phyloP scores from a whole-genome alignment of 2,888 invertebrate species.

The Spodoptera picta region DNA sequence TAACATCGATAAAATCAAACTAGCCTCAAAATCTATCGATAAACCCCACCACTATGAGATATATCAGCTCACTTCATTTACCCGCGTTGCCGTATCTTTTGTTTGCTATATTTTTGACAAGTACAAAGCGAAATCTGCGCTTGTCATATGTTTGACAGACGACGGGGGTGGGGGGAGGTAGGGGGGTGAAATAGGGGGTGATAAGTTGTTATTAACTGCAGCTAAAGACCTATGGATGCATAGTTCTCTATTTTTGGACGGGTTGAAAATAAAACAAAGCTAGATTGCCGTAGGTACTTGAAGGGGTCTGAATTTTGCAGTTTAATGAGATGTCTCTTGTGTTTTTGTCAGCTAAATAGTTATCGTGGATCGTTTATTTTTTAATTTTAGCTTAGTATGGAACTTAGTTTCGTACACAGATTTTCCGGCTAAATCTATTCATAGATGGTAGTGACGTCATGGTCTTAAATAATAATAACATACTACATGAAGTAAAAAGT shows the following conservation, averaged over 20 bases:
- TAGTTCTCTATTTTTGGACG: constrained; percentile 48
- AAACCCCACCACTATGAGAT: constrained; percentile 77
- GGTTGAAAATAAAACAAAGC: constrained; percentile 23
- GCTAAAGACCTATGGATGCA: constrained; percentile 71
- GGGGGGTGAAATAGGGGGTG: constrained; percentile 65
- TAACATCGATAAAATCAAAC: constrained; percentile 9
- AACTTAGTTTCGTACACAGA: too few relatives aligned
- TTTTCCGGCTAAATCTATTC: too few relatives aligned
- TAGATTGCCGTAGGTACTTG: constrained; percentile 16
- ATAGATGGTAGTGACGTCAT: too few relatives aligned
- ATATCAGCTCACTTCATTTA: constrained; percentile 89
- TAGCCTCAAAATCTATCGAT: constrained; percentile 53
- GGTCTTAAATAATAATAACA: too few relatives aligned
- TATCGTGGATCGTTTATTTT: too few relatives aligned
- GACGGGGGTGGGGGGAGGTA: constrained; percentile 59
- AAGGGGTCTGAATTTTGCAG: constrained; percentile 3
- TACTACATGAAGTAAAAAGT: too few relatives aligned
- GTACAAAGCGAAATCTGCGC: constrained; percentile 88
- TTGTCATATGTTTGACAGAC: constrained; percentile 88
- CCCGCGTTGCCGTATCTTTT: constrained; percentile 85
- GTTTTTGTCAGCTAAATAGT: too few relatives aligned
- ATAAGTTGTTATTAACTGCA: constrained; percentile 87
- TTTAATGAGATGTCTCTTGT: constrained; percentile 3
- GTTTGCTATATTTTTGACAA: constrained; percentile 89
- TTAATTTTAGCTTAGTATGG: too few relatives aligned